These are phyloP conservation scores for Apeira syringaria DNA, from an alignment of 2,888 invertebrate species.

Conservation along the genomic window DNA sequence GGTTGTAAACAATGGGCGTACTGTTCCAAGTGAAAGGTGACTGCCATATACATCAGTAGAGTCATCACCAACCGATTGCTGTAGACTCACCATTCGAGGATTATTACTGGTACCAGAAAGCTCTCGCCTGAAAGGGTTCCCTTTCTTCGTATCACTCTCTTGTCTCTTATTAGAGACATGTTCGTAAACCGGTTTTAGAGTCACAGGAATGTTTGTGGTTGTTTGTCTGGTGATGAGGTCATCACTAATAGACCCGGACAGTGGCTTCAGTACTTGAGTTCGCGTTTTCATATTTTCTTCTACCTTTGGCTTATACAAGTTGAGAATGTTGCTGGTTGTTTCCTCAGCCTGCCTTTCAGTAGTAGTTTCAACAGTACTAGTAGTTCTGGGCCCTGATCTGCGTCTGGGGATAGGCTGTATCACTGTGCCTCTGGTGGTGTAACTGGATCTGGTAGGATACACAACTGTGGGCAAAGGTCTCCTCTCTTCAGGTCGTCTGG, in stretches of 20 bases:
- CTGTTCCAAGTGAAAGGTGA: conserved; percentile 85
- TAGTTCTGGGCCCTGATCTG: conserved; percentile 64
- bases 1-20: conserved; percentile 87
- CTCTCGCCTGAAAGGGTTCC: conserved; percentile 86
- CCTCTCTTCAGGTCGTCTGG: conserved; percentile 50
- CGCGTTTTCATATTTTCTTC: conserved; percentile 57
- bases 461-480: conserved; percentile 75
- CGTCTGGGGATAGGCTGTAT: conserved; percentile 87
- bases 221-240: conserved; percentile 70
- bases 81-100: conserved; percentile 81
- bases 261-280: conserved; percentile 65
- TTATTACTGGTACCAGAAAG: conserved; percentile 81
- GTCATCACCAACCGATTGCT: conserved; percentile 86
- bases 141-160: conserved; percentile 61
- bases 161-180: conserved; percentile 70
- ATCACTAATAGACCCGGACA: conserved; percentile 54
- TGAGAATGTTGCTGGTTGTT: conserved; percentile 60
- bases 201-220: conserved; percentile 62
- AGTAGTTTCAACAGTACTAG: conserved; percentile 51
- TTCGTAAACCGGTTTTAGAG: conserved; percentile 82
- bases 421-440: conserved; percentile 83
- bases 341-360: conserved; percentile 58
- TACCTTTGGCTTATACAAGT: conserved; percentile 59
- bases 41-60: conserved; percentile 87
- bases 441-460: conserved; percentile 79